phyloP scores from a whole-genome alignment of 2,797 vertebrate genomes.

The Pseudochromis fuscus region DNA sequence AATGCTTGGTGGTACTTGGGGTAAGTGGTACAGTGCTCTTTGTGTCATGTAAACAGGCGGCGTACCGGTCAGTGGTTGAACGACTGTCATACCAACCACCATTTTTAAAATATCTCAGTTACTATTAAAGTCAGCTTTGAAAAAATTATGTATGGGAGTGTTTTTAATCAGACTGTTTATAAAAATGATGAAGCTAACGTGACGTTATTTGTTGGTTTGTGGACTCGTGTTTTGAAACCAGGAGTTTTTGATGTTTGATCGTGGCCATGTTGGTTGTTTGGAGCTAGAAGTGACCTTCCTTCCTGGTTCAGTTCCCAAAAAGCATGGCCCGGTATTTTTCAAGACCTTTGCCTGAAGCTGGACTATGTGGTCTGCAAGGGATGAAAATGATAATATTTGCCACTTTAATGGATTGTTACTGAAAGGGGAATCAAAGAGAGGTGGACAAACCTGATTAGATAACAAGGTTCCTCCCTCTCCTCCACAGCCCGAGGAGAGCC shows the following conservation, averaged over 20 bases:
- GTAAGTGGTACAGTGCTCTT: conserved; percentile 7
- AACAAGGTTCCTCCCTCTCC: neutral
- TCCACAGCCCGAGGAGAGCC: neutral
- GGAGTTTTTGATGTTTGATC: no score
- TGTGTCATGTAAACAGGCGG: conserved; percentile 19
- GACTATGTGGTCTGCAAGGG: conserved; percentile 11
- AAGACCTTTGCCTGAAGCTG: conserved; percentile 26
- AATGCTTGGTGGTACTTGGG: neutral
- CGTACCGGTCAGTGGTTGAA: conserved; percentile 14
- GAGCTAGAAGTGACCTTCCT: no score
- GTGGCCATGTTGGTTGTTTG: no score
- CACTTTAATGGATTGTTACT: conserved; percentile 7
- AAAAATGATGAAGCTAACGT: no score
- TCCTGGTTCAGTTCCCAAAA: conserved; percentile 51
- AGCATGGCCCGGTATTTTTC: conserved; percentile 20
- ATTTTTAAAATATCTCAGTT: neutral
- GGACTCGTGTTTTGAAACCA: no score
- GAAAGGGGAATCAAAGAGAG: no score
- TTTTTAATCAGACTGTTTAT: no score
- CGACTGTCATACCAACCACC: neutral
- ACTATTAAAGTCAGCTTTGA: neutral
- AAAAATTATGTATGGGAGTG: no score
- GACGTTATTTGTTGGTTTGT: no score
- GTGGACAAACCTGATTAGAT: neutral
- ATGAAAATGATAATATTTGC: conserved; percentile 12